Evolutionary conservation across 2,113 vertebrate genomes (phyloP).

Genomic region (Elanus axillaris): DNA sequence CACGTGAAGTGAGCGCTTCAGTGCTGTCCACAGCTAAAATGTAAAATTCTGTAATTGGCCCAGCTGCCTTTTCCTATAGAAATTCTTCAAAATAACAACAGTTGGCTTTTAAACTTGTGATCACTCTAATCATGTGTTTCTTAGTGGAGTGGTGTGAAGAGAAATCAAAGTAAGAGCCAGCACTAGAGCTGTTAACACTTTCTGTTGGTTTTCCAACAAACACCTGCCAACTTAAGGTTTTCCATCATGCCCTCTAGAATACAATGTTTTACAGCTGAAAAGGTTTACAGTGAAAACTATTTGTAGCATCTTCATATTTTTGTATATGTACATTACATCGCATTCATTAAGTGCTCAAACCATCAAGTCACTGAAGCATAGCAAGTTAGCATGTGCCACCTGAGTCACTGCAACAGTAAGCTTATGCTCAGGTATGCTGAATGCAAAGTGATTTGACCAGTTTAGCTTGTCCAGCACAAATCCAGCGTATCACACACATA

Average conservation of each 20-base stretch:
- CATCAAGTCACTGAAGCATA: background rate
- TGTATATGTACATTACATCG: background rate
- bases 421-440: background rate
- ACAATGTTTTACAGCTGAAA: background rate
- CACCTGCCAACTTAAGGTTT: background rate
- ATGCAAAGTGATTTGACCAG: background rate
- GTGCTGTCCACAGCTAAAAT: background rate
- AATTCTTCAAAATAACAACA: background rate
- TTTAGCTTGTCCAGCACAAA: background rate
- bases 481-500: background rate
- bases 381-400: background rate
- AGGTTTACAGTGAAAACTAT: background rate
- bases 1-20: background rate
- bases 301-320: background rate
- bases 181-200: background rate
- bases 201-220: background rate
- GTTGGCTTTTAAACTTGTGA: background rate
- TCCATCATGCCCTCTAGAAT: background rate
- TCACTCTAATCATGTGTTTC: background rate
- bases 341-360: background rate
- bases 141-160: background rate
- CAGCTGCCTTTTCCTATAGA: background rate
- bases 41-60: background rate
- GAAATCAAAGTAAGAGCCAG: background rate
- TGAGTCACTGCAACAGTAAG: background rate